These are phyloP conservation scores for Marasmarcha lunaedactyla DNA, from an alignment of 2,888 invertebrate species.

Conservation along the genomic window DNA sequence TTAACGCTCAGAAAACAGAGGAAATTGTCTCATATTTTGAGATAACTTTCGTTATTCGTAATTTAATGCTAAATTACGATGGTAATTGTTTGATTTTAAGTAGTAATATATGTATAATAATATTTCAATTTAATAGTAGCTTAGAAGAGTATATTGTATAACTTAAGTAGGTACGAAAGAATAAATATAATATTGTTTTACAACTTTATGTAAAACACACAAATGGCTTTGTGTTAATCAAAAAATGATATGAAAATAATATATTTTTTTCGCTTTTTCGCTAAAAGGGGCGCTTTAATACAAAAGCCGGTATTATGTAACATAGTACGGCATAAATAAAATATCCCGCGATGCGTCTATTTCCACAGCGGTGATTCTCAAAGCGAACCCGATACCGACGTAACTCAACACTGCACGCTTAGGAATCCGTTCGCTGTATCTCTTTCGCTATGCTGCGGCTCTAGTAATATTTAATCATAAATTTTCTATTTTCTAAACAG, in stretches of 20 bases:
- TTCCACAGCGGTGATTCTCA: slow-evolving; percentile 37
- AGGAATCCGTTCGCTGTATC: slow-evolving; percentile 40
- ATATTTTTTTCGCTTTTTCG: no score
- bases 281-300: no score
- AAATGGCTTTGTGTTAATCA: no score
- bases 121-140: no score
- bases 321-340: slow-evolving; percentile 17
- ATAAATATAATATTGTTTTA: no score
- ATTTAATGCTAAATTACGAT: no score
- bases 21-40: slow-evolving; percentile 39
- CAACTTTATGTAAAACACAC: no score
- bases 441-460: slow-evolving; percentile 22
- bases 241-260: no score
- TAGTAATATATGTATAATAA: no score
- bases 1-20: slow-evolving; percentile 30
- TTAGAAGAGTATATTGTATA: no score
- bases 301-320: slow-evolving; percentile 21
- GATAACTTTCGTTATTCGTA: slow-evolving; percentile 8
- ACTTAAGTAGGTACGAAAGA: no score
- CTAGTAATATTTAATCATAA: background rate
- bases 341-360: slow-evolving; percentile 27
- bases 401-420: slow-evolving; percentile 43
- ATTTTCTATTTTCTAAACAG: background rate
- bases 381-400: slow-evolving; percentile 41
- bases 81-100: no score